These are phyloP conservation scores for Scaptomyza polygonia DNA, from an alignment of 2,888 invertebrate species.

Conservation along the genomic window DNA sequence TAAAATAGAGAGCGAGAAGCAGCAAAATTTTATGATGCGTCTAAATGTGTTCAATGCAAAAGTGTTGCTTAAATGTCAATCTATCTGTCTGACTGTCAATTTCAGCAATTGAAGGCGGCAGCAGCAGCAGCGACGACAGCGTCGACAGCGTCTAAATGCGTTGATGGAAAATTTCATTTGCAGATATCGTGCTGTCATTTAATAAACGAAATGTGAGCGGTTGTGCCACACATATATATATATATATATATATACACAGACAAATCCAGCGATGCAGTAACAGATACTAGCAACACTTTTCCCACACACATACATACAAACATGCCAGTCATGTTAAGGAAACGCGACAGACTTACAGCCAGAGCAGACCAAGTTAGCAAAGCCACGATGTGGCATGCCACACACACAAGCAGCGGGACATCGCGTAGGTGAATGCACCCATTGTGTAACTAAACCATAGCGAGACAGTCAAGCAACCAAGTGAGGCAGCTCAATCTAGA, in stretches of 20 bases:
- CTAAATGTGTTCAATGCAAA: constrained; percentile 75
- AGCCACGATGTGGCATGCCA: constrained; percentile 51
- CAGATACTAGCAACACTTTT: constrained; percentile 79
- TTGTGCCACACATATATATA: constrained; percentile 31
- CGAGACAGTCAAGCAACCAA: constrained; percentile 55
- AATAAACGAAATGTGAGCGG: constrained; percentile 81
- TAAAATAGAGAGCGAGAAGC: background rate
- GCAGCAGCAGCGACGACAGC: constrained; percentile 13
- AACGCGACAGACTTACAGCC: constrained; percentile 58
- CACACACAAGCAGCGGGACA: constrained; percentile 71
- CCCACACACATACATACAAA: constrained; percentile 45
- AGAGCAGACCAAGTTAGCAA: constrained; percentile 30
- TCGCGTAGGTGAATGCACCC: constrained; percentile 83
- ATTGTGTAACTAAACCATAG: constrained; percentile 79
- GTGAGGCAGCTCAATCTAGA: too few relatives aligned
- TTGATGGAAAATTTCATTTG: constrained; percentile 83
- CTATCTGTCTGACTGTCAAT: constrained; percentile 80
- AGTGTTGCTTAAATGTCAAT: constrained; percentile 81
- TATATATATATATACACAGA: constrained; percentile 38
- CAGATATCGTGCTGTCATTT: constrained; percentile 84
- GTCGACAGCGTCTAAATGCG: constrained; percentile 71
- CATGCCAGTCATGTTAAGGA: constrained; percentile 62
- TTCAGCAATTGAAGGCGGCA: constrained; percentile 73
- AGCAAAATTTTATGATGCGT: constrained; percentile 80
- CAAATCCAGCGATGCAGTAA: constrained; percentile 78